These are phyloP conservation scores for Diarsia dahlii DNA, from an alignment of 2,888 invertebrate species.

Conservation along the genomic window DNA sequence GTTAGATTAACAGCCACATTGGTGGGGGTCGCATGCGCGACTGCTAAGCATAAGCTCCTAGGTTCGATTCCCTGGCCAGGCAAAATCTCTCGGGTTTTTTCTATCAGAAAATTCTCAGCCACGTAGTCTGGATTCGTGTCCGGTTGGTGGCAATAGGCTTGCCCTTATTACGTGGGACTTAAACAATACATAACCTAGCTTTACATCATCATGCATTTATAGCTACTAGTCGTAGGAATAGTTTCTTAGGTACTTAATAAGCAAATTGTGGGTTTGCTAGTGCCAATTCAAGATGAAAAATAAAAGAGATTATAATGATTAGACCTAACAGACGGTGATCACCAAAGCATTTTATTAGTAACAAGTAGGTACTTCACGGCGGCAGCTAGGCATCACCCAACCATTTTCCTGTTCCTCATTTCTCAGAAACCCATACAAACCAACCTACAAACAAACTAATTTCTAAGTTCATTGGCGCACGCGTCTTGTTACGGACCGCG, in stretches of 20 bases:
- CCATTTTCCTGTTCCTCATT: slow-evolving; percentile 8
- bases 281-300: background rate
- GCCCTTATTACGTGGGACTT: too few species aligned
- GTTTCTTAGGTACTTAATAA: background rate
- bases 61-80: too few species aligned
- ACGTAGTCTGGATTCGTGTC: too few species aligned
- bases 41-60: too few species aligned
- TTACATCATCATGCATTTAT: too few species aligned
- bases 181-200: too few species aligned
- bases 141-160: too few species aligned
- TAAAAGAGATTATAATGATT: background rate
- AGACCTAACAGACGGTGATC: background rate
- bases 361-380: background rate
- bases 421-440: slow-evolving; percentile 30
- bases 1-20: too few species aligned
- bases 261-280: background rate
- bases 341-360: background rate
- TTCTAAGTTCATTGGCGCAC: slow-evolving; percentile 67
- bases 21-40: too few species aligned
- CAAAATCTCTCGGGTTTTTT: too few species aligned
- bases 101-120: too few species aligned
- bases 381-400: background rate
- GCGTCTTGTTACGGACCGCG: slow-evolving; percentile 82
- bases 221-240: too few species aligned
- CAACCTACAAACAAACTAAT: slow-evolving; percentile 22